phyloP scores from a whole-genome alignment of 2,113 vertebrate genomes.

The Microtus ochrogaster region DNA sequence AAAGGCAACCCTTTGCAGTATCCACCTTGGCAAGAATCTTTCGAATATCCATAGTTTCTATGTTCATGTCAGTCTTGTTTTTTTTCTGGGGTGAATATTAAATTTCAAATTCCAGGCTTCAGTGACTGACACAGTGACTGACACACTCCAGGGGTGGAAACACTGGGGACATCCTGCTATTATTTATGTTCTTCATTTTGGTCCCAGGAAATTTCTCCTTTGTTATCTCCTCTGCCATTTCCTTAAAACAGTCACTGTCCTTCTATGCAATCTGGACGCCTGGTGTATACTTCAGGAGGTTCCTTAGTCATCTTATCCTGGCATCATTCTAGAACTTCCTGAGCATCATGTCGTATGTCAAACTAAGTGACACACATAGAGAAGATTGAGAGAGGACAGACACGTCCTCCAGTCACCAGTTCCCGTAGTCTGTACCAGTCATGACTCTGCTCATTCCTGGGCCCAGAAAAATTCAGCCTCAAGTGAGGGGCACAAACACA shows the following conservation, averaged over 20 bases:
- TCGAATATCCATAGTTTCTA: background rate
- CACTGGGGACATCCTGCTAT: background rate
- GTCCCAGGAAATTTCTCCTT: background rate
- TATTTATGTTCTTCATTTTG: background rate
- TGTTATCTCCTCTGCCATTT: background rate
- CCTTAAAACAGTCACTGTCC: background rate
- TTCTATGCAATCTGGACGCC: background rate
- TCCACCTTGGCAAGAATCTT: background rate
- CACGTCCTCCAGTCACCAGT: background rate
- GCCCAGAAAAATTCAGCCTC: background rate
- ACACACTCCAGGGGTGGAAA: no score
- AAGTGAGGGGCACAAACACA: background rate
- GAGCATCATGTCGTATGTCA: background rate
- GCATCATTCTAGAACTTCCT: background rate
- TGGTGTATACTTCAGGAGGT: background rate
- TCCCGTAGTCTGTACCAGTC: background rate
- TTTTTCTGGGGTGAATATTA: background rate
- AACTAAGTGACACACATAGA: background rate
- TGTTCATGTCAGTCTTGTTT: background rate
- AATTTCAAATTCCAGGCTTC: background rate
- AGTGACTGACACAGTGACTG: no score
- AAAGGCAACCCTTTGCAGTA: background rate
- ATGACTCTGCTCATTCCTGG: background rate
- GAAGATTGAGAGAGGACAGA: background rate
- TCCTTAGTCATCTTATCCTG: background rate